These are phyloP conservation scores for Drosophila mulleri DNA, from an alignment of 2,888 invertebrate genomes.

Conservation along the genomic window DNA sequence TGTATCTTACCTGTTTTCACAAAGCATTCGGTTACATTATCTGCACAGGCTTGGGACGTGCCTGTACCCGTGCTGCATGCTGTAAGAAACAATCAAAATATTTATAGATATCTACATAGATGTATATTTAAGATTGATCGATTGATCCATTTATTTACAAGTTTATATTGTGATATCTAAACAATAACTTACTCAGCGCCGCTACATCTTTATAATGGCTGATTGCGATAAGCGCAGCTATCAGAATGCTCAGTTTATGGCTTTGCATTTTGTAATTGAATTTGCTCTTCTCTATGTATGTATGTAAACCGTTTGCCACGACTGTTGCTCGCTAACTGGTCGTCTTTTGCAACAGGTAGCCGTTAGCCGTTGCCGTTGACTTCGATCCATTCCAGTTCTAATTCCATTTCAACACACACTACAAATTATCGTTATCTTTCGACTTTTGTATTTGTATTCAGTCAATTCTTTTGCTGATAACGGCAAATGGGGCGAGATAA, in stretches of 20 bases:
- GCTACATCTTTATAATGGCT: slow-evolving; percentile 1
- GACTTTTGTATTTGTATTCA: slow-evolving; percentile 2
- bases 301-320: slow-evolving; percentile 9
- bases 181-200: slow-evolving; percentile 20
- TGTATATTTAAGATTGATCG: neutral
- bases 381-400: neutral
- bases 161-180: neutral
- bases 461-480: slow-evolving; percentile 40
- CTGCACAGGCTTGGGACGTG: neutral
- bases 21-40: slow-evolving; percentile 3
- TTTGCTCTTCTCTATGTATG: neutral
- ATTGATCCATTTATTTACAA: neutral
- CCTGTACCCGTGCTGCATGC: neutral
- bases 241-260: slow-evolving; percentile 26
- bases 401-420: slow-evolving; percentile 16
- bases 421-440: slow-evolving; percentile 28
- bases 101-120: neutral
- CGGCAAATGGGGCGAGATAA: slow-evolving; percentile 29
- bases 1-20: slow-evolving; percentile 35
- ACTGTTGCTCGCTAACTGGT: slow-evolving; percentile 46
- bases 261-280: slow-evolving; percentile 28
- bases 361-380: slow-evolving; percentile 18
- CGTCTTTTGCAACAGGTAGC: neutral
- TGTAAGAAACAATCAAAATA: neutral
- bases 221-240: slow-evolving; percentile 42